Conservation (phyloP, 2,888 invertebrate genomes). For the Cylloceria caligata region DNA sequence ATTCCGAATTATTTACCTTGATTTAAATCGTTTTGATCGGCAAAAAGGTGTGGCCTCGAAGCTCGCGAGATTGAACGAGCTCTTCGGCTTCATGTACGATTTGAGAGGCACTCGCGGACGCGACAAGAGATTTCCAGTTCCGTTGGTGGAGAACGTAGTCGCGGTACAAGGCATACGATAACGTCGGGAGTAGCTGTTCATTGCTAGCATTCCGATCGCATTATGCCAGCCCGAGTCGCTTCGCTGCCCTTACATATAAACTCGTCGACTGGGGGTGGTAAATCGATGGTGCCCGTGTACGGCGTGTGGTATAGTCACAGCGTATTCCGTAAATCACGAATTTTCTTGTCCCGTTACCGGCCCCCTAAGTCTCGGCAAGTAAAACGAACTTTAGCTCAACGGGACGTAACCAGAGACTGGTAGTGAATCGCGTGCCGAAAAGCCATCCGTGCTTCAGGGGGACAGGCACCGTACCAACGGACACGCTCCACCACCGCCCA, state of each 20-base stretch:
- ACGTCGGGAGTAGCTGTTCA: constrained; percentile 73
- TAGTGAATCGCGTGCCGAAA: constrained; percentile 79
- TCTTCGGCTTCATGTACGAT: constrained; percentile 70
- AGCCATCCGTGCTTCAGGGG: constrained; percentile 74
- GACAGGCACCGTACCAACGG: constrained; percentile 80
- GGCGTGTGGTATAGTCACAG: constrained; percentile 54
- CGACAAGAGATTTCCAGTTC: constrained; percentile 64
- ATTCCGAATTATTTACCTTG: constrained; percentile 72
- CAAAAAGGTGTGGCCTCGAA: constrained; percentile 70
- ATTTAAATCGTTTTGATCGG: constrained; percentile 76
- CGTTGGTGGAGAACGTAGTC: constrained; percentile 66
- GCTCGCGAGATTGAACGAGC: constrained; percentile 62
- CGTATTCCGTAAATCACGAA: constrained; percentile 55
- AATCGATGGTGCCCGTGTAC: constrained; percentile 49
- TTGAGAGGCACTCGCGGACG: constrained; percentile 70
- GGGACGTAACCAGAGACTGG: constrained; percentile 78
- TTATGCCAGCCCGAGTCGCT: constrained; percentile 66
- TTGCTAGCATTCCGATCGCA: constrained; percentile 76
- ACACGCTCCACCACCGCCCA: constrained; percentile 68
- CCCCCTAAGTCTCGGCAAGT: constrained; percentile 64
- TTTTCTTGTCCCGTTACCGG: constrained; percentile 61
- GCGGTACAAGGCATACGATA: constrained; percentile 69
- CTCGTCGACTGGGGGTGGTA: constrained; percentile 59
- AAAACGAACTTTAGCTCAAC: constrained; percentile 75
- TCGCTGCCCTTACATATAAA: constrained; percentile 69